These are phyloP conservation scores for Hexactinellida sp. DNA, from an alignment of 37 sponge, comb jelly and placozoan species.

Conservation along the genomic window DNA sequence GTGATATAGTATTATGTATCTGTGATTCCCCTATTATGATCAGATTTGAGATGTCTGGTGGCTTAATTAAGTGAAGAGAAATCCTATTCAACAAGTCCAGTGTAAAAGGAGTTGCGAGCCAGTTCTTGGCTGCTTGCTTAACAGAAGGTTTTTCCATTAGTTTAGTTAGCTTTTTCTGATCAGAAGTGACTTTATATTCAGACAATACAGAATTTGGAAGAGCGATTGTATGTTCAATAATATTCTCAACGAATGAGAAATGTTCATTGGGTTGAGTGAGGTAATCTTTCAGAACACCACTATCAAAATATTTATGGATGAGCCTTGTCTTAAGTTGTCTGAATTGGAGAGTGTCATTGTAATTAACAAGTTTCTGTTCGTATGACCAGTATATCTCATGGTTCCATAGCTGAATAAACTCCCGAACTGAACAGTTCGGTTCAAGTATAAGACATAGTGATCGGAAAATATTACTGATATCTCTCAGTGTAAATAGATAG, in stretches of 20 bases:
- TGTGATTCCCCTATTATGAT: neutral
- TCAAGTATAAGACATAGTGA: neutral
- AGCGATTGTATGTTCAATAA: neutral
- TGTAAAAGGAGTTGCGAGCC: neutral
- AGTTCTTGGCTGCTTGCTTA: neutral
- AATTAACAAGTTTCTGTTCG: neutral
- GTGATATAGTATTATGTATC: neutral
- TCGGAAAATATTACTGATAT: conserved; percentile 4
- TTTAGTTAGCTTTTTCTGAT: neutral
- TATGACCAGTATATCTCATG: neutral
- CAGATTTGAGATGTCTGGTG: neutral
- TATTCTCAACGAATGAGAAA: neutral
- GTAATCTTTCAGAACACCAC: neutral
- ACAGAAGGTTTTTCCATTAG: neutral
- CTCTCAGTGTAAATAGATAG: neutral
- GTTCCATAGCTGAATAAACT: neutral
- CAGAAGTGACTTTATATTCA: neutral
- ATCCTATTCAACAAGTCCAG: neutral
- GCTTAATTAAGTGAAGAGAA: neutral
- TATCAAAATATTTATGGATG: neutral
- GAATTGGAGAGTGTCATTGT: neutral
- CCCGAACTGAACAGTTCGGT: neutral
- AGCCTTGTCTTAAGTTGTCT: neutral
- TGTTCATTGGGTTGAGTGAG: neutral
- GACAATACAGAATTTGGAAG: neutral